Percentiles rank a stretch among this genome's conserved stretches.
Conservation (phyloP, 2,888 invertebrate genomes). For the Spicauda simplicius region DNA sequence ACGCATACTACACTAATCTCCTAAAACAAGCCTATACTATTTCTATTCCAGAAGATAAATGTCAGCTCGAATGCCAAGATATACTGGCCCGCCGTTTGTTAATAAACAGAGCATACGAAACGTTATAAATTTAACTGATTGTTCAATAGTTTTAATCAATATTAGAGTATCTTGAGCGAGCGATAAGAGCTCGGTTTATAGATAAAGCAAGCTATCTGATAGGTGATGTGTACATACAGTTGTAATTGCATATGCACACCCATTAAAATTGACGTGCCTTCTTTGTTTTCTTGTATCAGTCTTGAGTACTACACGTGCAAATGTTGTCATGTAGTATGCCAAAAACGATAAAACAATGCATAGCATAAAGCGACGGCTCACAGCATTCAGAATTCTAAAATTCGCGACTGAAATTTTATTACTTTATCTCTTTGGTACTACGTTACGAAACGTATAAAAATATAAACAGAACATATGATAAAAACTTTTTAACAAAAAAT, state of each 20-base stretch:
- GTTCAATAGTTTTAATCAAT: slow-evolving; percentile 28
- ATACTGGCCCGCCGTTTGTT: background rate
- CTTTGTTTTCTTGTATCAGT: background rate
- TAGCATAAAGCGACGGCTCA: background rate
- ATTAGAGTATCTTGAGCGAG: slow-evolving; percentile 29
- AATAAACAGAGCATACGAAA: slow-evolving; percentile 4
- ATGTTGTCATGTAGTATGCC: background rate
- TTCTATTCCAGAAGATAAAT: background rate
- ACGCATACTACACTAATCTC: background rate
- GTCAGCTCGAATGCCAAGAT: background rate
- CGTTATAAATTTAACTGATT: slow-evolving; percentile 19
- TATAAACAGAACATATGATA: no score
- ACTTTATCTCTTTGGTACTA: no score
- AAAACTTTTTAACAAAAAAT: background rate
- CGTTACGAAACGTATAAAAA: no score
- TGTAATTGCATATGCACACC: slow-evolving; percentile 15
- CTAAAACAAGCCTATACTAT: background rate
- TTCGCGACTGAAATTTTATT: no score
- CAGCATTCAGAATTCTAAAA: background rate
- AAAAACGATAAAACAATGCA: background rate
- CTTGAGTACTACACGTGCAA: background rate
- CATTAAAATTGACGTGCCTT: slow-evolving; percentile 2
- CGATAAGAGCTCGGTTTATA: slow-evolving; percentile 27
- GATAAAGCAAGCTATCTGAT: slow-evolving; percentile 37
- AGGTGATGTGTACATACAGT: slow-evolving; percentile 19